Conservation (phyloP, 2,888 invertebrate genomes). For the Podabrus alpinus region DNA sequence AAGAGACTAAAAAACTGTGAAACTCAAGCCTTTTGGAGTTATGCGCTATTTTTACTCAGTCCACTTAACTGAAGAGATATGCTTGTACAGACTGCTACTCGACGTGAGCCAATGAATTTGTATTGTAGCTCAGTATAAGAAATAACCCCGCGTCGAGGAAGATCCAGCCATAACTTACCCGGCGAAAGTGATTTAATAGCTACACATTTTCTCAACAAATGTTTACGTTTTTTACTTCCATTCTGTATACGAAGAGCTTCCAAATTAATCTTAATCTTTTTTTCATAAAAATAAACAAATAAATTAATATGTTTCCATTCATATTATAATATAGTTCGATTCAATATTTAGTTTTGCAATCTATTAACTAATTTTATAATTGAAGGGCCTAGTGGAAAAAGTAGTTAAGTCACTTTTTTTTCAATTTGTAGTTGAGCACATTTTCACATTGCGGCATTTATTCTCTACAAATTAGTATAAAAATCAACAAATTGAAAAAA, state of each 20-base stretch:
- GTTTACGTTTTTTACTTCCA: slow-evolving; percentile 37
- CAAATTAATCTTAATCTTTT: slow-evolving; percentile 35
- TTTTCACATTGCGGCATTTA: too few relatives aligned
- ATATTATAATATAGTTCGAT: too few relatives aligned
- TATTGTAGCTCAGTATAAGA: slow-evolving; percentile 27
- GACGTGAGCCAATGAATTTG: slow-evolving; percentile 31
- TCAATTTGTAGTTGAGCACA: too few relatives aligned
- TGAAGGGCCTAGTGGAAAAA: too few relatives aligned
- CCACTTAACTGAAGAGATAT: slow-evolving; percentile 24
- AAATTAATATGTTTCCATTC: too few relatives aligned
- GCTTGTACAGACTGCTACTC: slow-evolving; percentile 26
- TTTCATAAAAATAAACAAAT: slow-evolving; percentile 5
- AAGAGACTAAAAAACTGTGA: slow-evolving; percentile 1
- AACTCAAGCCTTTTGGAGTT: slow-evolving; percentile 5
- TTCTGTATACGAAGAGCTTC: slow-evolving; percentile 30
- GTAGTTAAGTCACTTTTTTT: too few relatives aligned
- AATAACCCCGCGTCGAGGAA: slow-evolving; percentile 27
- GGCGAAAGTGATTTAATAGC: slow-evolving; percentile 40
- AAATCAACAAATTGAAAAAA: too few relatives aligned
- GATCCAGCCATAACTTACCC: slow-evolving; percentile 31
- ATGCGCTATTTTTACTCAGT: slow-evolving; percentile 17
- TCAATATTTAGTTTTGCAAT: too few relatives aligned
- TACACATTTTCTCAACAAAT: slow-evolving; percentile 38
- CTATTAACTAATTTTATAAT: too few relatives aligned
- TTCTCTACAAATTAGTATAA: too few relatives aligned